Percentiles rank a stretch among this genome's conserved stretches.
Evolutionary conservation across 2,797 vertebrate species (phyloP).

Genomic region (Bufotes viridis): DNA sequence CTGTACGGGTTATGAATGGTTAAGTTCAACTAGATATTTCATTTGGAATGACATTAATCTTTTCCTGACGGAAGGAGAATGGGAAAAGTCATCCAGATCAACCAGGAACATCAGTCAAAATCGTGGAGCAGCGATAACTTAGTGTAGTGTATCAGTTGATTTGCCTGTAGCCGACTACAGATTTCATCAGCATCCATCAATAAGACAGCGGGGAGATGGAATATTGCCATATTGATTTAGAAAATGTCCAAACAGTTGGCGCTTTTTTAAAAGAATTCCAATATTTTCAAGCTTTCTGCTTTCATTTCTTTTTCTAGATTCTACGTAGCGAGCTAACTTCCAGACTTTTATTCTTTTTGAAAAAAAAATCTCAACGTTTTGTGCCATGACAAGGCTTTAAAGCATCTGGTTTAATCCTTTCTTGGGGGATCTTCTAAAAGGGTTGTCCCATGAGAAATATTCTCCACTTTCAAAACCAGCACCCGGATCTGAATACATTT

Average conservation of each 20-base stretch:
- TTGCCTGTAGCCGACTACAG: conserved; percentile 50
- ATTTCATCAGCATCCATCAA: conserved; percentile 50
- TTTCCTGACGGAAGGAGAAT: conserved; percentile 13
- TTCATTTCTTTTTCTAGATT: not conserved
- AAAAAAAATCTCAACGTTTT: no score
- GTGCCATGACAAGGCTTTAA: not conserved
- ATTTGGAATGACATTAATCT: not conserved
- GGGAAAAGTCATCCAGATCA: conserved; percentile 3
- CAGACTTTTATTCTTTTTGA: not conserved
- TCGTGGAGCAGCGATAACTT: conserved; percentile 43
- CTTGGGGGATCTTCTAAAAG: no score
- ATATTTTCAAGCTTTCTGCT: not conserved
- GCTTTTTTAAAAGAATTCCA: not conserved
- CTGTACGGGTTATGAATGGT: not conserved
- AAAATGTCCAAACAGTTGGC: conserved; percentile 25
- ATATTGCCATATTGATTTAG: conserved; percentile 41
- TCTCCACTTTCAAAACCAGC: no score
- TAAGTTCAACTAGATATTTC: conserved; percentile 30
- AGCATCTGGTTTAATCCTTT: no score
- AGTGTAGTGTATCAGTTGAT: conserved; percentile 37
- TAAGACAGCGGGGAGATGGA: conserved; percentile 32
- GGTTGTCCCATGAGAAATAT: no score
- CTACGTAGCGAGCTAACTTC: not conserved
- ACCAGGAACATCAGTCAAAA: not conserved
- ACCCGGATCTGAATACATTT: no score